Evolutionary conservation across 2,797 vertebrate genomes (phyloP).

Genomic region (Phrynocephalus vlangalii): DNA sequence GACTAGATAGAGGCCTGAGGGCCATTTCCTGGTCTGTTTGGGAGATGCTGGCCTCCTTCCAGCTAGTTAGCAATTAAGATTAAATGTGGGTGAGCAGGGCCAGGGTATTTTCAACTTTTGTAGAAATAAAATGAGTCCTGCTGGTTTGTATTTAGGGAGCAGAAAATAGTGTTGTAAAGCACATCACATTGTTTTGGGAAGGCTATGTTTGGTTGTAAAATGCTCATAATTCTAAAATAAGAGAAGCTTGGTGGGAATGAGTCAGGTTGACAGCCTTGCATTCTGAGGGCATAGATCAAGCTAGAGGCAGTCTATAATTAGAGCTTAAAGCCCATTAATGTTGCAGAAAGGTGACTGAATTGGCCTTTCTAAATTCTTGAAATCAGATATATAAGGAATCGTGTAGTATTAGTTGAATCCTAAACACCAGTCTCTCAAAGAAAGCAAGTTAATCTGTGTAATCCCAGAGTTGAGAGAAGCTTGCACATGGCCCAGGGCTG

Average conservation of each 20-base stretch:
- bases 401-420: too few relatives aligned
- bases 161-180: neutral
- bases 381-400: too few relatives aligned
- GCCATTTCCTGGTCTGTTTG: neutral
- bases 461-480: too few relatives aligned
- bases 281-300: too few relatives aligned
- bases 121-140: neutral
- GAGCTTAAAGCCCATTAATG: too few relatives aligned
- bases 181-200: neutral
- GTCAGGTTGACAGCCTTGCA: neutral
- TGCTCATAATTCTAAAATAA: neutral
- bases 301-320: too few relatives aligned
- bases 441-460: too few relatives aligned
- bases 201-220: neutral
- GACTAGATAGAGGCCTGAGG: neutral
- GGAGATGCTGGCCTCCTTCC: neutral
- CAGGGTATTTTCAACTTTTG: neutral
- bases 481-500: neutral
- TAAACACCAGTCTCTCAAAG: too few relatives aligned
- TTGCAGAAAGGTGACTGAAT: too few relatives aligned
- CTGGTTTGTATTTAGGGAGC: neutral
- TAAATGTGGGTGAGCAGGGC: neutral
- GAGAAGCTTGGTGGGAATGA: neutral
- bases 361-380: too few relatives aligned
- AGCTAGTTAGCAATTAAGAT: neutral